phyloP scores from a whole-genome alignment of 2,797 vertebrate genomes.

The Erethizon dorsatum region DNA sequence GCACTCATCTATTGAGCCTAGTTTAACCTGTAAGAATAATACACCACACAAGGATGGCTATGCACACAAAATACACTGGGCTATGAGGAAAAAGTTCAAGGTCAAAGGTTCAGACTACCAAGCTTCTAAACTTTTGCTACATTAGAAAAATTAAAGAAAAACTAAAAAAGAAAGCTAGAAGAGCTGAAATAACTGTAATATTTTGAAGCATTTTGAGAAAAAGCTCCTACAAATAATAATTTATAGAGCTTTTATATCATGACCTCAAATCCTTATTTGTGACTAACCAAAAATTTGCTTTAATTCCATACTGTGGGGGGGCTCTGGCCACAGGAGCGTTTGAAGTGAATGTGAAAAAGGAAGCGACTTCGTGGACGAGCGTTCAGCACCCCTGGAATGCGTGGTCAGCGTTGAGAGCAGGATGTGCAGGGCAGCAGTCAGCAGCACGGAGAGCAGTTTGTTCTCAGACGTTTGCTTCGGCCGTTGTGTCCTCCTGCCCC shows the following conservation, averaged over 20 bases:
- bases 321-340: too few relatives aligned
- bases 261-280: background rate
- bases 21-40: background rate
- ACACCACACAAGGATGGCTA: background rate
- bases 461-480: too few relatives aligned
- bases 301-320: too few relatives aligned
- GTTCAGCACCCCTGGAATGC: too few relatives aligned
- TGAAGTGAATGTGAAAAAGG: too few relatives aligned
- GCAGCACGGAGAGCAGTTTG: too few relatives aligned
- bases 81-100: background rate
- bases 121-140: background rate
- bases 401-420: too few relatives aligned
- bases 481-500: too few relatives aligned
- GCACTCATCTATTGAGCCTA: background rate
- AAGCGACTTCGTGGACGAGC: too few relatives aligned
- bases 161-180: background rate
- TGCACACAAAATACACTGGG: background rate
- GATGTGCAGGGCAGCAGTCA: too few relatives aligned
- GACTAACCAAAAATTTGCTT: slow-evolving; percentile 12
- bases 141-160: background rate
- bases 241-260: slow-evolving; percentile 3
- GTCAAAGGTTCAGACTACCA: background rate
- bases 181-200: background rate
- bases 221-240: background rate
- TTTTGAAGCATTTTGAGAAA: background rate